Percentiles rank a stretch among this genome's conserved stretches.
Evolutionary conservation across 2,797 vertebrate genomes (phyloP).

Genomic region (Pipistrellus kuhlii): DNA sequence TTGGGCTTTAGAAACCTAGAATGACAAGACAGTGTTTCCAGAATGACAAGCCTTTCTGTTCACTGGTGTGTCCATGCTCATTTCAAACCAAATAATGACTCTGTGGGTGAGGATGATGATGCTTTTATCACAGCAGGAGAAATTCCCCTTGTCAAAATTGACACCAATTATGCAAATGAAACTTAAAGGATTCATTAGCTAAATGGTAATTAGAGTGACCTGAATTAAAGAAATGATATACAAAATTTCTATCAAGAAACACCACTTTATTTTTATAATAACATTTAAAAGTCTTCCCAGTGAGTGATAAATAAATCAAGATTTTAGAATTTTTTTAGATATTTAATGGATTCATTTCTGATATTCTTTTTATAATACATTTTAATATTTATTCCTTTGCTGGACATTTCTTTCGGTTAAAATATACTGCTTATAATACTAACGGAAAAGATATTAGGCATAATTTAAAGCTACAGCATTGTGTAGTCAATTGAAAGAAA

Average conservation of each 20-base stretch:
- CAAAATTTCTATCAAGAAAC: slow-evolving; percentile 80
- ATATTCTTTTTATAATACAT: background rate
- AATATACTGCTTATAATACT: background rate
- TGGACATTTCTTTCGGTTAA: slow-evolving; percentile 13
- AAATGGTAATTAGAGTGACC: slow-evolving; percentile 83
- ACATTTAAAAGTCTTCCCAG: slow-evolving; percentile 68
- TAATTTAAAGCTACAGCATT: background rate
- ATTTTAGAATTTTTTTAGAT: background rate
- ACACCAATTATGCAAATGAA: slow-evolving; percentile 83
- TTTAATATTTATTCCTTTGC: slow-evolving; percentile 17
- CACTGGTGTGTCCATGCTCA: slow-evolving; percentile 41
- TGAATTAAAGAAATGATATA: slow-evolving; percentile 80
- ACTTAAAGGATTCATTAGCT: slow-evolving; percentile 85
- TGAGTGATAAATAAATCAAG: slow-evolving; percentile 56
- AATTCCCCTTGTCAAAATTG: slow-evolving; percentile 76
- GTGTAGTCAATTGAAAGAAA: background rate
- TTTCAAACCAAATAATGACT: slow-evolving; percentile 67
- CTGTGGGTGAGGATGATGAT: slow-evolving; percentile 22
- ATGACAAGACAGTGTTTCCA: slow-evolving; percentile 27
- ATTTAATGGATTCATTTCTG: background rate
- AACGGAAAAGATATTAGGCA: background rate
- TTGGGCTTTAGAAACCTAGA: background rate
- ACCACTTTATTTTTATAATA: slow-evolving; percentile 73
- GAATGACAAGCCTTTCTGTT: background rate
- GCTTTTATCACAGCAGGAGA: slow-evolving; percentile 81